Conservation (phyloP, 1,140 invertebrate species). For the Drepana arcuata region DNA sequence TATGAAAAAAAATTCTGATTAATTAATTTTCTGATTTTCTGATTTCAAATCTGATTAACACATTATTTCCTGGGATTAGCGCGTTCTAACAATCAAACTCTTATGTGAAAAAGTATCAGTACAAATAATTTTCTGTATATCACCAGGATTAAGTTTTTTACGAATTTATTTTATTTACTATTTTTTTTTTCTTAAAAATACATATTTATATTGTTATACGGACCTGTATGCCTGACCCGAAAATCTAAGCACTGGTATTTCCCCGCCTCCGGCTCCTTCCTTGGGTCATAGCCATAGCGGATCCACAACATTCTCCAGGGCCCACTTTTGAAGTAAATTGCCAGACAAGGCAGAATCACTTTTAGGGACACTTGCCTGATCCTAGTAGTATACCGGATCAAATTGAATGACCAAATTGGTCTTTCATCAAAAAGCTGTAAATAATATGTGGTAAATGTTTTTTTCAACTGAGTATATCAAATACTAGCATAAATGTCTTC, state of each 20-base stretch:
- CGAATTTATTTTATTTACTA: not conserved
- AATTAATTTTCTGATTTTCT: too few species aligned
- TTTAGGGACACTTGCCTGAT: slow-evolving; percentile 79
- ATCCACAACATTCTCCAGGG: slow-evolving; percentile 93
- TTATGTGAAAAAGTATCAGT: too few species aligned
- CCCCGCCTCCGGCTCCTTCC: slow-evolving; percentile 82
- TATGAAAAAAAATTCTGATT: too few species aligned
- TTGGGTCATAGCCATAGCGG: slow-evolving; percentile 88
- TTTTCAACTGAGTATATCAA: too few species aligned
- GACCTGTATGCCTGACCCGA: slow-evolving; percentile 80
- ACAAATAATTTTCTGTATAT: too few species aligned
- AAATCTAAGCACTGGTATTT: slow-evolving; percentile 92
- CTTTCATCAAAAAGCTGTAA: slow-evolving; percentile 80
- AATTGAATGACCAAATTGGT: slow-evolving; percentile 89
- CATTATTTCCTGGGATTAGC: too few species aligned
- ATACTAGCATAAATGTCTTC: too few species aligned
- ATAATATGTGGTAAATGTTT: too few species aligned
- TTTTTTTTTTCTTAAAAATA: not conserved
- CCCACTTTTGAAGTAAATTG: slow-evolving; percentile 88
- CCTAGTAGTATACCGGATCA: slow-evolving; percentile 77
- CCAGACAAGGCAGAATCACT: slow-evolving; percentile 84
- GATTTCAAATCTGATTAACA: too few species aligned
- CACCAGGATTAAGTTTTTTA: too few species aligned
- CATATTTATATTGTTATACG: slow-evolving; percentile 9
- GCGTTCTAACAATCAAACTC: too few species aligned